A percentile compares a stretch with the other conserved stretches of the same genome.
phyloP scores from a whole-genome alignment of 2,113 vertebrate genomes.

The Martes martes region DNA sequence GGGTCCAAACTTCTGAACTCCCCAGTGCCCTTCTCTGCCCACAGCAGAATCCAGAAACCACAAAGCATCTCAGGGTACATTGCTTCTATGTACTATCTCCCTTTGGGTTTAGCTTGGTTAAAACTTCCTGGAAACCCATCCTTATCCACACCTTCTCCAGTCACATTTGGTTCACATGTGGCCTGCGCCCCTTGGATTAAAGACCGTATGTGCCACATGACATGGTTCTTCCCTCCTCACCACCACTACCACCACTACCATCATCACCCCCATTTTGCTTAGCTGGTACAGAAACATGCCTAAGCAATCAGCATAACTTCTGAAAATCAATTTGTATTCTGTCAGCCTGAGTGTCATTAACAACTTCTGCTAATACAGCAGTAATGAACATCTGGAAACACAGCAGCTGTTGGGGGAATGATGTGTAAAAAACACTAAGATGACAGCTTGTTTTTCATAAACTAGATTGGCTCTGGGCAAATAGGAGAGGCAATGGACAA shows the following conservation, averaged over 20 bases:
- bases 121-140: neutral
- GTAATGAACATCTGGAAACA: constrained; percentile 55
- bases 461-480: neutral
- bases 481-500: neutral
- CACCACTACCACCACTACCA: neutral
- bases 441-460: constrained; percentile 32
- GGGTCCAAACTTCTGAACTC: neutral
- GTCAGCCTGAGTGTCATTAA: constrained; percentile 8
- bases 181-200: neutral
- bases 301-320: constrained; percentile 32
- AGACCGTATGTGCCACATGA: neutral
- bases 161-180: neutral
- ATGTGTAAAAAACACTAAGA: neutral
- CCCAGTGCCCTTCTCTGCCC: neutral
- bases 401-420: neutral
- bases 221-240: neutral
- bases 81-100: neutral
- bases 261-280: neutral
- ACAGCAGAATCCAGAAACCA: neutral
- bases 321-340: constrained; percentile 53
- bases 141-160: neutral
- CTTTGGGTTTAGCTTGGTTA: neutral
- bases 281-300: neutral
- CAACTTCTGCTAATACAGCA: neutral
- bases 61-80: neutral